Conservation (phyloP, 2,888 invertebrate genomes). For the Leptinotarsa tumamoca region DNA sequence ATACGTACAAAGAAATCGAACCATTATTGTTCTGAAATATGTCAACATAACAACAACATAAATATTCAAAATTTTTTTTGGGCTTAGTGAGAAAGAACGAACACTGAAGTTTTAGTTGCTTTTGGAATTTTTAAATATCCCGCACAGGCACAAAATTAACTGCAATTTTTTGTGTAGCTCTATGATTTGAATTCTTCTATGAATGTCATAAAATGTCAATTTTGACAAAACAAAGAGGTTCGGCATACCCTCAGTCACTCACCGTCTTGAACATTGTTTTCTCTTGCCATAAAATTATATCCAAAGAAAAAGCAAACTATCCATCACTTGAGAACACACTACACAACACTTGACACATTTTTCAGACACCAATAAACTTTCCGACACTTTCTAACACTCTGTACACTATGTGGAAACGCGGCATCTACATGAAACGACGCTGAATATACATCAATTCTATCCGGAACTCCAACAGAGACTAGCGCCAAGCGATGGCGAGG, state of each 20-base stretch:
- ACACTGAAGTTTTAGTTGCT: no score
- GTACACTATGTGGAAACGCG: constrained; percentile 22
- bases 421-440: constrained; percentile 13
- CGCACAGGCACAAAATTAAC: no score
- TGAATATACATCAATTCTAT: constrained; percentile 1
- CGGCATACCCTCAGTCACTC: not conserved
- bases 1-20: no score
- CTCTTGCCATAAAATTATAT: constrained; percentile 34
- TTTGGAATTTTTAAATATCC: no score
- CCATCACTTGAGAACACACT: constrained; percentile 12
- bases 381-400: constrained; percentile 15
- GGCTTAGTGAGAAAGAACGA: no score
- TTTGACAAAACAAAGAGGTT: not conserved
- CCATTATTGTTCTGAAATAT: no score
- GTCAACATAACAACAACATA: no score
- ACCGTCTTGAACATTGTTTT: constrained; percentile 40
- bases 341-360: constrained; percentile 23
- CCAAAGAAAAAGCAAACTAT: constrained; percentile 20
- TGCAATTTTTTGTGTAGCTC: no score
- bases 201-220: not conserved
- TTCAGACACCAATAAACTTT: not conserved
- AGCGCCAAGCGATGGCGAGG: constrained; percentile 33
- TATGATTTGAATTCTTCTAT: no score
- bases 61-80: no score
- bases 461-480: constrained; percentile 25